phyloP scores from a whole-genome alignment of 1,140 invertebrate genomes.

The Muscidifurax raptorellus region DNA sequence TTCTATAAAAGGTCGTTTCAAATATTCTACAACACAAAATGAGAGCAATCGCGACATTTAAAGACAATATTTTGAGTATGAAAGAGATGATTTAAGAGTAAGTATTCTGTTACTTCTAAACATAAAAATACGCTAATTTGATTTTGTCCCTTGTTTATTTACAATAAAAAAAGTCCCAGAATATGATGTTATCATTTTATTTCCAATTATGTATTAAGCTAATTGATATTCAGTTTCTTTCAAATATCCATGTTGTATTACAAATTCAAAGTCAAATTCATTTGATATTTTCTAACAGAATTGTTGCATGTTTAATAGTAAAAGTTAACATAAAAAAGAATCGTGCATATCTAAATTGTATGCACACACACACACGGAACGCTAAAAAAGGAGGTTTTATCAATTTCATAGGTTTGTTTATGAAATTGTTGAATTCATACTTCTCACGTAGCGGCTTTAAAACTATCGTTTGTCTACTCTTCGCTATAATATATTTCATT shows the following conservation, averaged over 20 bases:
- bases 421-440: slow-evolving; percentile 10
- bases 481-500: background rate
- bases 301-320: background rate
- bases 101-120: background rate
- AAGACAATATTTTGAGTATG: background rate
- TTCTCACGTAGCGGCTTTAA: slow-evolving; percentile 12
- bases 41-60: background rate
- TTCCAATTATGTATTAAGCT: slow-evolving; percentile 19
- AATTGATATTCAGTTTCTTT: slow-evolving; percentile 31
- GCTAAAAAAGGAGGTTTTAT: slow-evolving; percentile 8
- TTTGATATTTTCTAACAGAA: background rate
- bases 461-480: slow-evolving; percentile 1
- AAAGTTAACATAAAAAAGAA: background rate
- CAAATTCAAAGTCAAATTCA: slow-evolving; percentile 24
- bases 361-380: background rate
- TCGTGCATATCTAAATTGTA: background rate
- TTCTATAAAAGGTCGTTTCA: background rate
- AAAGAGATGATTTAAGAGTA: background rate
- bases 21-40: background rate
- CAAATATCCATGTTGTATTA: background rate
- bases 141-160: slow-evolving; percentile 34
- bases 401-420: slow-evolving; percentile 34
- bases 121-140: background rate
- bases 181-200: slow-evolving; percentile 26
- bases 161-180: slow-evolving; percentile 21